Conservation (phyloP, 2,113 vertebrate genomes). For the Nannobrachium achirus region DNA sequence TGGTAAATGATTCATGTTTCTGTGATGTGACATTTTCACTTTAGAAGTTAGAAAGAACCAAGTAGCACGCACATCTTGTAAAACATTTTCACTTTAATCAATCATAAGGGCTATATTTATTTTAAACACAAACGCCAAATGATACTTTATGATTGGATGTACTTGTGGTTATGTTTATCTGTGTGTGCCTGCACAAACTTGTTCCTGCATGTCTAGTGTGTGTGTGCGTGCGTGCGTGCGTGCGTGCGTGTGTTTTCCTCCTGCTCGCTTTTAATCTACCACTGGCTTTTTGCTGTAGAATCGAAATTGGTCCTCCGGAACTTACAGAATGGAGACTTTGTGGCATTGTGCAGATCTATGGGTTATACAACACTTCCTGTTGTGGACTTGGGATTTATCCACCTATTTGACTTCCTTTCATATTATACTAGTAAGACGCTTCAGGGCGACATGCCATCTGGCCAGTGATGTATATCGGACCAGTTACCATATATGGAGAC, state of each 20-base stretch:
- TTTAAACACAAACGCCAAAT: slow-evolving; percentile 11
- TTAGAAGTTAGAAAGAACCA: too few species aligned
- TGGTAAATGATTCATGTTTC: slow-evolving; percentile 22
- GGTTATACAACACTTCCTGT: too few species aligned
- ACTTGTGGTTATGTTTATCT: not conserved
- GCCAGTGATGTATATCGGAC: too few species aligned
- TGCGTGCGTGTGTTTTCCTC: slow-evolving; percentile 5
- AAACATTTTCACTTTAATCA: slow-evolving; percentile 23
- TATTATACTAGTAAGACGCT: too few species aligned
- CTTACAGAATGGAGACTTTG: slow-evolving; percentile 30
- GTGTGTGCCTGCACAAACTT: too few species aligned
- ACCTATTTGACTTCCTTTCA: too few species aligned
- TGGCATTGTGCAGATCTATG: slow-evolving; percentile 10
- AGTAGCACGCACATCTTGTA: too few species aligned
- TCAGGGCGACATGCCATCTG: too few species aligned
- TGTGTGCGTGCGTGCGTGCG: slow-evolving; percentile 3
- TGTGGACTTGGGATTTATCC: too few species aligned
- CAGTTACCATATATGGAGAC: too few species aligned
- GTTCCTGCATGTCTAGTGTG: too few species aligned
- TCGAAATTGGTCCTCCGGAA: slow-evolving; percentile 7
- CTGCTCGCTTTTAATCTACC: slow-evolving; percentile 13
- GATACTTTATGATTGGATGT: slow-evolving; percentile 26
- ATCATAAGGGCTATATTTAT: not conserved
- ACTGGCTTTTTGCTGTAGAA: slow-evolving; percentile 11
- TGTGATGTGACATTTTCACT: slow-evolving; percentile 10